Conservation (phyloP, 2,888 invertebrate species). For the Halictus ligatus region DNA sequence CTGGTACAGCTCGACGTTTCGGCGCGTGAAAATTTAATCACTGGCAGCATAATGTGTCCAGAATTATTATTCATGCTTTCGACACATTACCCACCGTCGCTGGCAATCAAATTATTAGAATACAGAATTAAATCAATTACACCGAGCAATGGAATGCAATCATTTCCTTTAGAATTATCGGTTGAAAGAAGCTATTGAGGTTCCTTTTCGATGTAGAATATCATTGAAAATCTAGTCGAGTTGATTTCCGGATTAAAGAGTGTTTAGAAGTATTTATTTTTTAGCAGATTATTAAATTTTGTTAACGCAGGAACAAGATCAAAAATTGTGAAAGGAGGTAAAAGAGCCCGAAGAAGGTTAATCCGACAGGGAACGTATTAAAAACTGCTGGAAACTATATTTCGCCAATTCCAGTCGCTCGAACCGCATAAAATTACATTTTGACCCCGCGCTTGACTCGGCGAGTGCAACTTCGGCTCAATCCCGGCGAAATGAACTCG, state of each 20-base stretch:
- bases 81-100: neutral
- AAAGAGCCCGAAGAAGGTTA: neutral
- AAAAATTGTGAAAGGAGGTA: neutral
- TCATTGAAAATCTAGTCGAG: neutral
- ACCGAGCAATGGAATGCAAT: neutral
- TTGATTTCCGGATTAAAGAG: neutral
- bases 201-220: neutral
- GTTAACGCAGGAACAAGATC: neutral
- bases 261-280: too few relatives aligned
- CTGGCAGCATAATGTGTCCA: neutral
- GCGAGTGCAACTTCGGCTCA: neutral
- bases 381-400: neutral
- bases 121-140: too few relatives aligned
- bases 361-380: neutral
- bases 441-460: neutral
- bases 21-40: neutral
- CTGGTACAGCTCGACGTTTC: neutral
- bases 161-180: neutral
- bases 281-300: neutral
- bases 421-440: slow-evolving; percentile 9
- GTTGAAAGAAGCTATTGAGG: neutral
- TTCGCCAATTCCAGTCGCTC: neutral
- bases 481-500: slow-evolving; percentile 32
- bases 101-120: neutral
- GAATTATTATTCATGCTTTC: neutral